Base-by-base conservation (phyloP, 2,113 vertebrate species). In the Cyphotilapia sp. region DNA sequence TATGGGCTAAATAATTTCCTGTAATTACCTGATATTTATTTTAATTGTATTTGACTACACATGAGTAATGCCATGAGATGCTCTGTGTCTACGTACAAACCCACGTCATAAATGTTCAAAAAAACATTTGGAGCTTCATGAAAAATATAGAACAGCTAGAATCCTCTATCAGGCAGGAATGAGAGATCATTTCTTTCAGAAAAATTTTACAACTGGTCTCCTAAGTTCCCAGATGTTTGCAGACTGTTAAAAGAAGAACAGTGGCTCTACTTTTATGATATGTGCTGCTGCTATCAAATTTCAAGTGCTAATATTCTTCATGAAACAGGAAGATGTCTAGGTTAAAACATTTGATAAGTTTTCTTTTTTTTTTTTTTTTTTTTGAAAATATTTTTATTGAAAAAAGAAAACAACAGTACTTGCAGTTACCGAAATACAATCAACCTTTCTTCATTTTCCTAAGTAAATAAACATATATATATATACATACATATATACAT, bases 51-150 rank as follows among this genome's bases (percentile, higher is more conserved):
- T 69, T 69, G 1, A 13, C 3, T 69, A 69, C 7, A 69, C 6
- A 1, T 66, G 63, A 35, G 11, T 69, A 69, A 22, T 69, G 35
- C 19, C 19, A 22, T 40, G 63, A 14, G 17, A 69, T 69, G 10
- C 2, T 38, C 1, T 13, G 17, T 66, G 33, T 38, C 10, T 13
- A 40, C 0, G 1, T 63, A 2, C 59, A 63, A 35, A 63, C 59
- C 59, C 59, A 63, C 4, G 2, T 0, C 9, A 19, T 11, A n/a
- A 63, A 7, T 19, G 31, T 19, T 63, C 2, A 10, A 33, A 7
- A 57, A 35, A 1, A 19, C 16, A 63, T 4, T 11, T 33, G 29
- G 5, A 19, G 29, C 59, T 19, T 61, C 59, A 61, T 19, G 16
- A 9, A 33, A 63, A 61, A 56, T 56, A 56, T 27, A 56, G 54